phyloP scores from a whole-genome alignment of 2,797 vertebrate genomes.

The Leuciscus waleckii region DNA sequence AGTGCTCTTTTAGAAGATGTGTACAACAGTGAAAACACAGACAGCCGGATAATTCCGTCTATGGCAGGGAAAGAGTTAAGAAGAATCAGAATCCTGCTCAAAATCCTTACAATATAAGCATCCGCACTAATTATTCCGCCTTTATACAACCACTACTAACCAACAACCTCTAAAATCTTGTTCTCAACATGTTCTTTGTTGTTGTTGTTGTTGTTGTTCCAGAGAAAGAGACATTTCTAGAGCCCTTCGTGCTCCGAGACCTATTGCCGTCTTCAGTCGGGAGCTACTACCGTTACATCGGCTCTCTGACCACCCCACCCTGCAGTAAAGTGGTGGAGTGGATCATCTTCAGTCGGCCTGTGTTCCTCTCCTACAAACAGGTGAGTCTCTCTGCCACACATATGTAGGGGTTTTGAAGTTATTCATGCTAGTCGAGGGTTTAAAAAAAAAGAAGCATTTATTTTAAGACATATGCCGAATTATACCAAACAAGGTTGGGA shows the following conservation, averaged over 20 bases:
- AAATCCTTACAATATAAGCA: not conserved
- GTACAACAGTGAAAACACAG: not conserved
- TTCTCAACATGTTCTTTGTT: not conserved
- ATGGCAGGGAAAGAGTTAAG: not conserved
- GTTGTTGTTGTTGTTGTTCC: constrained; percentile 56
- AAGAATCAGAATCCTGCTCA: not conserved
- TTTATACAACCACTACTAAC: not conserved
- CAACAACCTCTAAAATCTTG: not conserved
- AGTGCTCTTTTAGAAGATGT: not conserved
- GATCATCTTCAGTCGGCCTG: constrained; percentile 91
- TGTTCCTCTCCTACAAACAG: constrained; percentile 94
- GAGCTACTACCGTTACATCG: constrained; percentile 94
- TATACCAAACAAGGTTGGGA: not conserved
- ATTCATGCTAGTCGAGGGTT: not conserved
- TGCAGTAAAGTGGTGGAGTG: constrained; percentile 97
- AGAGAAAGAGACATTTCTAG: constrained; percentile 98
- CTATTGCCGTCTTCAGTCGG: constrained; percentile 87
- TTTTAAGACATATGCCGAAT: not conserved
- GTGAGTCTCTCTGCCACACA: constrained; percentile 70
- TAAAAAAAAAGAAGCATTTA: not conserved
- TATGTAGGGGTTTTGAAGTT: not conserved
- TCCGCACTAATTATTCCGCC: not conserved
- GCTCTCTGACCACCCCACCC: constrained; percentile 94
- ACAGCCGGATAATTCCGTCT: not conserved
- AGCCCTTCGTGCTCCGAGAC: constrained; percentile 92